A percentile compares a stretch with the other conserved stretches of the same genome.
These are phyloP conservation scores for Archegozetes longisetosus DNA, from an alignment of 1,140 invertebrate species.

Conservation along the genomic window DNA sequence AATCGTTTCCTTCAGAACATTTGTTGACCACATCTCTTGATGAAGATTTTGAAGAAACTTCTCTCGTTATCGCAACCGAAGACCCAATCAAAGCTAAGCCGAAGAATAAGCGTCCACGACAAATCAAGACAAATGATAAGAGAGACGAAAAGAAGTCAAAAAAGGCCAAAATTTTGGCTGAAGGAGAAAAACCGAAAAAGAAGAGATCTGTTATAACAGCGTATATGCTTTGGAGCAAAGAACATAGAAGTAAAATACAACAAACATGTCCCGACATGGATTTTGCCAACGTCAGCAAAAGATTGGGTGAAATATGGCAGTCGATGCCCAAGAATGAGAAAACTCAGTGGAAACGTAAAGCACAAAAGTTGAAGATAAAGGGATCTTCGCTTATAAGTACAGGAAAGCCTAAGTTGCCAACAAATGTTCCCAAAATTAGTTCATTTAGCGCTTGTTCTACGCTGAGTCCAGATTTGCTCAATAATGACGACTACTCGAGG, in stretches of 20 bases:
- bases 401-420: constrained; percentile 27
- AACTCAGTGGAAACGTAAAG: constrained; percentile 50
- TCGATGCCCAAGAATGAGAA: constrained; percentile 25
- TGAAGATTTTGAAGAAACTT: neutral
- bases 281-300: constrained; percentile 30
- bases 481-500: neutral
- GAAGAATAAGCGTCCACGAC: constrained; percentile 9
- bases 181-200: neutral
- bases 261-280: constrained; percentile 44
- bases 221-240: constrained; percentile 76
- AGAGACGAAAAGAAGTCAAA: constrained; percentile 40
- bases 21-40: constrained; percentile 5
- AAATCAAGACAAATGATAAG: constrained; percentile 6
- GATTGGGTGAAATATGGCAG: constrained; percentile 32
- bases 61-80: constrained; percentile 1
- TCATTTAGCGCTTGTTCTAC: neutral
- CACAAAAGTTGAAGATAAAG: constrained; percentile 44
- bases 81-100: neutral
- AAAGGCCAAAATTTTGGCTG: constrained; percentile 11
- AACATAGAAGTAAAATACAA: constrained; percentile 52
- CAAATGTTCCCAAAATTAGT: neutral
- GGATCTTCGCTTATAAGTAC: constrained; percentile 32
- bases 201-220: constrained; percentile 44
- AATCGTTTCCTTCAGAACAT: constrained; percentile 2
- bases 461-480: neutral